Percentiles rank a stretch among this genome's conserved stretches.
phyloP scores from a whole-genome alignment of 35 echinoderm and acorn worm genomes.

The Chiridota heheva region DNA sequence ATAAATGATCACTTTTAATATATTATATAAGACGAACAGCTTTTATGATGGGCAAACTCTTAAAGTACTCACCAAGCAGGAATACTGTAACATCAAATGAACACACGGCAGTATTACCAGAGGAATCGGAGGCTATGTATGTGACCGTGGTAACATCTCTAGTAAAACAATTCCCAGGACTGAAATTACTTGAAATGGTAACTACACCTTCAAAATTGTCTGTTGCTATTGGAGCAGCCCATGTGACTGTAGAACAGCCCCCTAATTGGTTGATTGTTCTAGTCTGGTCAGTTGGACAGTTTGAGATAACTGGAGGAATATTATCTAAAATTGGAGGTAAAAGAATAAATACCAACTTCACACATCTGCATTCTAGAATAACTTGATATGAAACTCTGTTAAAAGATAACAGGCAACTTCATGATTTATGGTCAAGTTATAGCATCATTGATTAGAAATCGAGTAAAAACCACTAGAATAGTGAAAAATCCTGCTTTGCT shows the following conservation, averaged over 20 bases:
- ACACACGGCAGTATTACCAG: conserved; percentile 23
- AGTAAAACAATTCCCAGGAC: background rate
- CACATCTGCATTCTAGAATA: no score
- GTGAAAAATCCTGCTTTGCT: no score
- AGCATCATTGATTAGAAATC: no score
- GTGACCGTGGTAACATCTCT: background rate
- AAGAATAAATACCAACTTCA: no score
- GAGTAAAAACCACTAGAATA: no score
- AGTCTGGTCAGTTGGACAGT: conserved; percentile 34
- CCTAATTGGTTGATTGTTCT: background rate
- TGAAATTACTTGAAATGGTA: background rate
- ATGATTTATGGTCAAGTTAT: no score
- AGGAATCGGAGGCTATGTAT: conserved; percentile 37
- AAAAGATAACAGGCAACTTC: no score
- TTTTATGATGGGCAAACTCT: no score
- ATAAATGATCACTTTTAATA: no score
- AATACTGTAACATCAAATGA: conserved; percentile 22
- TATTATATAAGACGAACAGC: no score
- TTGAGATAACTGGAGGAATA: conserved; percentile 17
- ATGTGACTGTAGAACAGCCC: conserved; percentile 15
- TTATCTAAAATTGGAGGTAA: no score
- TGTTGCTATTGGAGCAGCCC: conserved; percentile 20
- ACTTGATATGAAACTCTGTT: no score
- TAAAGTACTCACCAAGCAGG: conserved; percentile 2
- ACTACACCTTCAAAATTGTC: conserved; percentile 42